phyloP scores from a whole-genome alignment of 2,113 vertebrate genomes.

The Zosterops borbonicus region DNA sequence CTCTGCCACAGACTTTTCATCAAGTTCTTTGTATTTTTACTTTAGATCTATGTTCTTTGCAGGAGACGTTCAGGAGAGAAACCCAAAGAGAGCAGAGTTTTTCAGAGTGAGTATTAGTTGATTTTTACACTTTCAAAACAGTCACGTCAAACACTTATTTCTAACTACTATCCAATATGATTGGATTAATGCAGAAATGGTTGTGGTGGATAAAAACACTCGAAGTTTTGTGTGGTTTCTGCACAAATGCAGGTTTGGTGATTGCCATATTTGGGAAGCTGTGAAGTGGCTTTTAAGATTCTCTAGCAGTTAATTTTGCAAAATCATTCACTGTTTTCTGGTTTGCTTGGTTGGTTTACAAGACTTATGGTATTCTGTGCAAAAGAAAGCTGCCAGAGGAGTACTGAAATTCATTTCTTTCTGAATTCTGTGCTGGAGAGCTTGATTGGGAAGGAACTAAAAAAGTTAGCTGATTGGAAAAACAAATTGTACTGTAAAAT shows the following conservation, averaged over 20 bases:
- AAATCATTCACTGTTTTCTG: not conserved
- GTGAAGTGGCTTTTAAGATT: not conserved
- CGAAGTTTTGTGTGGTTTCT: not conserved
- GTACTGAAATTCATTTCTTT: not conserved
- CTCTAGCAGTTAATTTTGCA: not conserved
- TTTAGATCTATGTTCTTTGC: not conserved
- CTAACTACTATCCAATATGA: not conserved
- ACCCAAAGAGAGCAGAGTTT: not conserved
- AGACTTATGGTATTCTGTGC: accelerated
- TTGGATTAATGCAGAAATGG: not conserved
- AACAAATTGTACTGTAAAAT: not conserved
- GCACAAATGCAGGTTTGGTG: not conserved
- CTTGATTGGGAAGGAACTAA: not conserved
- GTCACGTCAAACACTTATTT: not conserved
- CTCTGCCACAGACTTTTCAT: not conserved
- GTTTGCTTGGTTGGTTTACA: not conserved
- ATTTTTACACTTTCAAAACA: not conserved
- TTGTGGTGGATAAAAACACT: not conserved
- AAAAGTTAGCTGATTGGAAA: not conserved
- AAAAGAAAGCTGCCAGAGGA: not conserved
- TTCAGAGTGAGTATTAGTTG: slow-evolving; percentile 35
- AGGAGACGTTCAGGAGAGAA: slow-evolving; percentile 59
- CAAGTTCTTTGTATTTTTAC: not conserved
- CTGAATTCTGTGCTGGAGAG: not conserved
- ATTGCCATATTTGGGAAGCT: not conserved